Evolutionary conservation across 2,113 vertebrate genomes (phyloP), one percentile per base, ranked within the genome.

Genomic region (Anseranas semipalmata): DNA sequence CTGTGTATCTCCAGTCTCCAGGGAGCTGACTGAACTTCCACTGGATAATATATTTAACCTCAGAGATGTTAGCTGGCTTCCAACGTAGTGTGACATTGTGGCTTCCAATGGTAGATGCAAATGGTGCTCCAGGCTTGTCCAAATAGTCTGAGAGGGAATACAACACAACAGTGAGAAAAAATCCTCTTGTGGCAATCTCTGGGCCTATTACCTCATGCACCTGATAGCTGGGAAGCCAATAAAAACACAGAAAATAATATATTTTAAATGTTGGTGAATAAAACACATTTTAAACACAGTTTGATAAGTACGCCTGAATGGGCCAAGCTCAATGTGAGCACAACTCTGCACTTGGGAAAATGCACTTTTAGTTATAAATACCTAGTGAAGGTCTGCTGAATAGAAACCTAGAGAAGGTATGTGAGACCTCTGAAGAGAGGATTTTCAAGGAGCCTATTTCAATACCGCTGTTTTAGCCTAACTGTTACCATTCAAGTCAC

Each of bases 1-100:
- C 91, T 14, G 97, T 98, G 62, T 98, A 98, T 53, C 83, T 97
- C 98, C 98, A 98, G 68, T 97, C 97, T 45, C 98, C 97, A 85
- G 95, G 95, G 33, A 98, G 93, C 10, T 90, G 93, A 20, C 16
- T 78, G 24, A 98, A 98, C 65, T 98, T 98, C 98, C 98, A 98
- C 87, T 98, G 98, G 72, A 98, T 91, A 45, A 98, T 97, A 32
- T 98, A 98, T 71, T 97, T 97, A 37, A 98, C 93, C 52, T 89
- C 95, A 82, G 98, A 97, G 66, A 97, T 58, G 56, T 98, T 98
- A 84, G 98, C 96, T 81, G 96, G 14, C 56, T 96, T 97, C 98
- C 98, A 98, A 20, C 97, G 63, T 76, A 98, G 53, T 15, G 97
- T 97, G 92, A 98, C 60, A 55, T 27, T 97, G 32, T 97, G 94